Evolutionary conservation across 2,888 invertebrate species (phyloP), one percentile per base, ranked within the genome.

Genomic region (Dolichomitus sp.): DNA sequence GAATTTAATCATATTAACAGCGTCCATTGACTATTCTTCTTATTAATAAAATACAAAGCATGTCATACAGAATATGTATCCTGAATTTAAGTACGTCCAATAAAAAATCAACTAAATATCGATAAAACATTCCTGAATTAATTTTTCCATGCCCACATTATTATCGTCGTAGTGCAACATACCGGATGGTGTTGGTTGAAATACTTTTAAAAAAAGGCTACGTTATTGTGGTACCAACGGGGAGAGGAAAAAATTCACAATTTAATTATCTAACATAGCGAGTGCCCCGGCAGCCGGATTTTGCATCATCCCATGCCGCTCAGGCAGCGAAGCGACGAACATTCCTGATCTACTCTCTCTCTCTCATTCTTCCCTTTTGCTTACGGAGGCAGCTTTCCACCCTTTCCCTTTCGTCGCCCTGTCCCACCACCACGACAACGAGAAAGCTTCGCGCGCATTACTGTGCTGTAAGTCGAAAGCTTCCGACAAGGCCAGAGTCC

Each of bases 371-470:
- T 69, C 14, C 52, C 30, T 30, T 17, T 52, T 52, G 19, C 30
- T 30, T 30, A 7, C 30, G 14, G 27, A n/a, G n/a, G 14, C 27
- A 30, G 11, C 30, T 30, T 30, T 57, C 27, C 30, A 7, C 4
- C 30, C 57, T 57, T 83, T 54, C 76, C 48, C 75, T 48, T 45
- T 70, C 52, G 50, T 70, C 66, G 57, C 63, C 42, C 45, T 52
- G 42, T 48, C 66, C 63, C 70, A 23, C 70, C 70, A 65, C 79
- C 84, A 86, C 87, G 83, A 65, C 84, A 89, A 23, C 86, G 87
- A 88, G 88, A 87, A 88, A 91, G 89, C 91, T 91, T 91, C 89
- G 88, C 89, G 88, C 76, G 65, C 23, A 23, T 23, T 23, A 23
- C 23, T 2, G 23, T 63, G 70, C 57, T 82, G 69, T 78, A 78